A percentile compares a stretch with the other conserved stretches of the same genome.
These are phyloP conservation scores for Ellobius talpinus DNA, from an alignment of 2,113 vertebrate species.

Conservation along the genomic window DNA sequence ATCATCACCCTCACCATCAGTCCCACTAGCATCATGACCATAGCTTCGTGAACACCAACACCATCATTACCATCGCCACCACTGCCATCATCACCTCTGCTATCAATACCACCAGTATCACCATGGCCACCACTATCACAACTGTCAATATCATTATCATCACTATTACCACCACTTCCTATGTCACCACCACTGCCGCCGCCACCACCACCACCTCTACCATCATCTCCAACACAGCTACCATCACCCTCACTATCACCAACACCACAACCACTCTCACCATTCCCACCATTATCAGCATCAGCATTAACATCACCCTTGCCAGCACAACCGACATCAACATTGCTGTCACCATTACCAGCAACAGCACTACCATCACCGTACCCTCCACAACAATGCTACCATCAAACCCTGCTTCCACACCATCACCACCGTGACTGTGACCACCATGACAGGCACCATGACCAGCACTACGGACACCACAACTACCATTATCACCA, in stretches of 20 bases:
- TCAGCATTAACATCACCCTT: rapidly evolving
- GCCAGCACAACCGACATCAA: neutral
- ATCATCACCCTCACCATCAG: rapidly evolving
- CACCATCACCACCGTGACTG: neutral
- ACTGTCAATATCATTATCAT: neutral
- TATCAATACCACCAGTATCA: rapidly evolving
- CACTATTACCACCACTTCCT: neutral
- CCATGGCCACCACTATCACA: rapidly evolving
- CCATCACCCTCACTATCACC: neutral
- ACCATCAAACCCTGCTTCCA: too few relatives aligned
- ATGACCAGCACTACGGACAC: neutral
- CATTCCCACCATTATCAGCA: neutral
- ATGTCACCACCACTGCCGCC: rapidly evolving
- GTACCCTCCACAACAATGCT: neutral
- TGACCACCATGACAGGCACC: too few relatives aligned
- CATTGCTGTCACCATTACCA: neutral
- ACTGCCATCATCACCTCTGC: rapidly evolving
- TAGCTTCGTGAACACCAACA: rapidly evolving
- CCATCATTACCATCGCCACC: neutral
- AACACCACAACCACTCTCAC: neutral
- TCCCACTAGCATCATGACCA: rapidly evolving
- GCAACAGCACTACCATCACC: rapidly evolving
- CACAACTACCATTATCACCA: too few relatives aligned
- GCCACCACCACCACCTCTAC: neutral
- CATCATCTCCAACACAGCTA: too few relatives aligned